These are phyloP conservation scores for Lipotes vexillifer DNA, from an alignment of 2,113 vertebrate genomes.

Conservation along the genomic window DNA sequence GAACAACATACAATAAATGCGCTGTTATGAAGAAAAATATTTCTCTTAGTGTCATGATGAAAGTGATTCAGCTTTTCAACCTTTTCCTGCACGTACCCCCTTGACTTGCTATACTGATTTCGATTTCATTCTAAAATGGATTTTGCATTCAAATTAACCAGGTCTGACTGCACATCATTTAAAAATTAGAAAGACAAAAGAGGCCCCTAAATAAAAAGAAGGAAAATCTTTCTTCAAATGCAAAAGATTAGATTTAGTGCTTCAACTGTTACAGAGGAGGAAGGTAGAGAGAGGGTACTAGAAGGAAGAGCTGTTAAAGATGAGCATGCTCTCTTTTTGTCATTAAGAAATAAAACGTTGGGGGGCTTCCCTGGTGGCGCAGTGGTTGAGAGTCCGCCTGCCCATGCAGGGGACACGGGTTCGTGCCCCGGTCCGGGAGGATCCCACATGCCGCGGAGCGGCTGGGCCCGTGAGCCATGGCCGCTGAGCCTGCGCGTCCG, in stretches of 20 bases:
- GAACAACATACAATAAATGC: not conserved
- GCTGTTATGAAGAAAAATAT: not conserved
- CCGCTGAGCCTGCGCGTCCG: too few species aligned
- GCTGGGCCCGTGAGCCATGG: too few species aligned
- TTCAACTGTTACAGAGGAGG: conserved; percentile 48
- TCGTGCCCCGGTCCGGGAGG: too few species aligned
- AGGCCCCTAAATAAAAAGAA: conserved; percentile 70
- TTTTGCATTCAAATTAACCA: conserved; percentile 75
- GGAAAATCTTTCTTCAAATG: conserved; percentile 64
- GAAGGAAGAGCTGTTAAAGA: conserved; percentile 61
- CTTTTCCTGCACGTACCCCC: conserved; percentile 13
- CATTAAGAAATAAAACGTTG: conserved; percentile 69
- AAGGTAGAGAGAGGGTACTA: not conserved
- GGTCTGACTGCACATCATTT: conserved; percentile 72
- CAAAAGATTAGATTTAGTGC: conserved; percentile 69
- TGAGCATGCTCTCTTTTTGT: conserved; percentile 62
- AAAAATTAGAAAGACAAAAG: conserved; percentile 72
- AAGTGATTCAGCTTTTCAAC: not conserved
- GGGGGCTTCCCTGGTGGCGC: too few species aligned
- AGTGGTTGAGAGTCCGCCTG: too few species aligned
- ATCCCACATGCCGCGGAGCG: too few species aligned
- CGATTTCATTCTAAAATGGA: conserved; percentile 66
- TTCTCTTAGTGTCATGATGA: not conserved
- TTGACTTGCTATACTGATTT: conserved; percentile 72
- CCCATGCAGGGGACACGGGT: too few species aligned